Evolutionary conservation across 2,113 vertebrate species (phyloP).

Genomic region (Laticauda colubrina): DNA sequence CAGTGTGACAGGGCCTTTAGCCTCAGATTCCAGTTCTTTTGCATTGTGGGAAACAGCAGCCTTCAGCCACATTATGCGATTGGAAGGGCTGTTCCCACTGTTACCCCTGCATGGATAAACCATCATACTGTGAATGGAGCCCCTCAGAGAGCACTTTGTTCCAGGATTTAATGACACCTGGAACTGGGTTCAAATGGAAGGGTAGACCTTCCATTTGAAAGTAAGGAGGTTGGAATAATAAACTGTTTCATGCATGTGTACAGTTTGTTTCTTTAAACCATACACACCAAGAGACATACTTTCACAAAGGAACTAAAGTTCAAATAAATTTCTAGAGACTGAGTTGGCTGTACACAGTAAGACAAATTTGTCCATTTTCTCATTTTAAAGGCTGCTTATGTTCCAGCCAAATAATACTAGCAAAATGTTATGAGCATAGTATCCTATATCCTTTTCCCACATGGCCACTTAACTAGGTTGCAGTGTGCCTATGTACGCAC

Average conservation of each 20-base stretch:
- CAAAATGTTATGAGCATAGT: slow-evolving; percentile 16
- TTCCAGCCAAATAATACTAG: slow-evolving; percentile 29
- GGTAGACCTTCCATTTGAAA: neutral
- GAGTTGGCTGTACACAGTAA: neutral
- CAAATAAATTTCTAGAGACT: slow-evolving; percentile 33
- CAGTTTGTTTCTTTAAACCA: neutral
- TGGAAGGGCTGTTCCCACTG: neutral
- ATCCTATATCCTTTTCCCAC: slow-evolving; percentile 44
- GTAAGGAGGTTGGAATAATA: neutral
- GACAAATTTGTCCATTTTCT: slow-evolving; percentile 31
- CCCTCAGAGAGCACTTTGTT: neutral
- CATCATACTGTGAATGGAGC: neutral
- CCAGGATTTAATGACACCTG: neutral
- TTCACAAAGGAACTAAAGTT: slow-evolving; percentile 23
- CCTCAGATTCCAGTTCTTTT: neutral
- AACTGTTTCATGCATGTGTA: neutral
- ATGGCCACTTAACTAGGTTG: slow-evolving; percentile 51
- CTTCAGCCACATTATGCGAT: neutral
- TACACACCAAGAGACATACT: neutral
- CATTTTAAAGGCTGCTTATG: slow-evolving; percentile 42
- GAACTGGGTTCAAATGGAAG: neutral
- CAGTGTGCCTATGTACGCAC: neutral
- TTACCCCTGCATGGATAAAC: neutral
- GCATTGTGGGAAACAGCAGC: neutral
- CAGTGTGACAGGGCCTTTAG: neutral